phyloP scores from a whole-genome alignment of 2,113 vertebrate genomes.

The Ptilorrhoa leucosticta region DNA sequence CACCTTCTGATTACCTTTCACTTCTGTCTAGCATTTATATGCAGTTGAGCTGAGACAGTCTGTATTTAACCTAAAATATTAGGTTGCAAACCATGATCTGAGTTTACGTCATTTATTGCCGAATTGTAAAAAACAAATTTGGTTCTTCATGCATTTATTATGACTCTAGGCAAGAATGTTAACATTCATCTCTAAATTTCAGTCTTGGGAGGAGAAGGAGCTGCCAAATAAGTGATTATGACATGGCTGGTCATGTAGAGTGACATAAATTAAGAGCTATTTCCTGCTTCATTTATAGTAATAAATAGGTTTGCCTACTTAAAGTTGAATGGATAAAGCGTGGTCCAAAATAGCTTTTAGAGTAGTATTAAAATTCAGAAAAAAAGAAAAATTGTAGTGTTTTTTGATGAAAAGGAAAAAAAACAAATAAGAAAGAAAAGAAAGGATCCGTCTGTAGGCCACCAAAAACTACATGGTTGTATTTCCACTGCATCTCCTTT shows the following conservation, averaged over 20 bases:
- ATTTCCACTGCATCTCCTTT: background rate
- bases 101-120: background rate
- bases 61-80: background rate
- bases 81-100: background rate
- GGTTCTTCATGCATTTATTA: background rate
- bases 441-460: background rate
- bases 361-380: background rate
- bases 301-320: background rate
- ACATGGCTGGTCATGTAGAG: background rate
- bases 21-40: background rate
- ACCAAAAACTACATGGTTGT: background rate
- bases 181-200: background rate
- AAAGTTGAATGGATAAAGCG: background rate
- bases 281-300: background rate
- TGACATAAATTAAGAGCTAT: background rate
- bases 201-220: background rate
- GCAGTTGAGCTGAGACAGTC: background rate
- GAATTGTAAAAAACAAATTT: background rate
- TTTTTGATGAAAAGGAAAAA: background rate
- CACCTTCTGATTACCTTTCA: background rate
- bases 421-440: background rate
- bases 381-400: background rate
- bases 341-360: background rate
- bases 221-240: background rate
- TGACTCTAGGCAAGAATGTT: background rate